Conservation (phyloP, 2,113 vertebrate species). For the Daubentonia madagascariensis region DNA sequence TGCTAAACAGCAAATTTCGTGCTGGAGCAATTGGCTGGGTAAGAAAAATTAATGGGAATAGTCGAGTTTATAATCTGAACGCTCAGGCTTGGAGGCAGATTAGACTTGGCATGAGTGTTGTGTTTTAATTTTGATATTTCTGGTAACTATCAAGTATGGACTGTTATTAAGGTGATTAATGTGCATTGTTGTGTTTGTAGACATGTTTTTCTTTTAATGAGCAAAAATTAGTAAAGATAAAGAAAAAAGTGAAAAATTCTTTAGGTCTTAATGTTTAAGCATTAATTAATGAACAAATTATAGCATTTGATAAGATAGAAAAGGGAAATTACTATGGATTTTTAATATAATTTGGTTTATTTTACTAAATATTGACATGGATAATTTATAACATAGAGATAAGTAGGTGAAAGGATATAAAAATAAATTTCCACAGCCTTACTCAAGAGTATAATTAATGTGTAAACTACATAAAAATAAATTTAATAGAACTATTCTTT, state of each 20-base stretch:
- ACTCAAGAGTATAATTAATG: background rate
- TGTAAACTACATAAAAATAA: background rate
- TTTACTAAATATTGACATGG: conserved; percentile 4
- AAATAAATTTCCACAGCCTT: background rate
- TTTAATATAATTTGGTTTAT: conserved; percentile 18
- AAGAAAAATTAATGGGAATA: background rate
- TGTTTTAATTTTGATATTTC: background rate
- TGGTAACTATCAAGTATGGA: background rate
- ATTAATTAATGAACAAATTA: background rate
- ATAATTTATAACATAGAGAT: background rate
- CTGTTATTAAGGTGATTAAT: background rate
- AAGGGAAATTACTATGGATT: background rate
- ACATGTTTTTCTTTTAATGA: background rate
- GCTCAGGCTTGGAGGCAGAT: background rate
- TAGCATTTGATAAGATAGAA: background rate
- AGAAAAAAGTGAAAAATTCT: background rate
- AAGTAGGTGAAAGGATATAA: background rate
- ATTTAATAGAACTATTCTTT: background rate
- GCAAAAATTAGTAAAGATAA: background rate
- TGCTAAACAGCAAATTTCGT: background rate
- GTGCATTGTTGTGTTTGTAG: background rate
- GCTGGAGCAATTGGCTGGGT: background rate
- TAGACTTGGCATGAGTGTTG: background rate
- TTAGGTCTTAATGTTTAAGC: background rate
- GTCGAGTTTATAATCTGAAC: background rate